phyloP scores from a whole-genome alignment of 92 coral and sea anemone species.

The Porites evermanni region DNA sequence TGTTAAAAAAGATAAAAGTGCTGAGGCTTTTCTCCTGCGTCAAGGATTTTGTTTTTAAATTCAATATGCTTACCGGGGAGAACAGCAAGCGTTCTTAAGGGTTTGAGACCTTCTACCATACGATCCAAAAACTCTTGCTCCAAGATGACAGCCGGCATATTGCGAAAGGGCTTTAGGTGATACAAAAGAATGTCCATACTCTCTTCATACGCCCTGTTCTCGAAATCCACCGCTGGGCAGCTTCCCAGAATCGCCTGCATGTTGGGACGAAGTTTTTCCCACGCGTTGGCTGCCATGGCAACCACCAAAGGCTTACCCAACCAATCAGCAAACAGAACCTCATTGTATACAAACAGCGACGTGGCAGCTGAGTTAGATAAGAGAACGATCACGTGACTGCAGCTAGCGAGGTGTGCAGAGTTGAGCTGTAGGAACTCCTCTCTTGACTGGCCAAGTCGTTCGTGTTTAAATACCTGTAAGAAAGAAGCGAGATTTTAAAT shows the following conservation, averaged over 20 bases:
- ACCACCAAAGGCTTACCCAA: constrained; percentile 76
- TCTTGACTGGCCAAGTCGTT: constrained; percentile 85
- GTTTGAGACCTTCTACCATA: constrained; percentile 85
- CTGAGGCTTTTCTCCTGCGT: no score
- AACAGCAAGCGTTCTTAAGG: constrained; percentile 63
- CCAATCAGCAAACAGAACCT: constrained; percentile 87
- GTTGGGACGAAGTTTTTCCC: constrained; percentile 73
- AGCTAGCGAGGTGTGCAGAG: constrained; percentile 67
- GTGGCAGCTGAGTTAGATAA: constrained; percentile 78
- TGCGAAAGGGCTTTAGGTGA: constrained; percentile 83
- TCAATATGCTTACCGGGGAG: constrained; percentile 54
- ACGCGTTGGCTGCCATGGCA: constrained; percentile 81
- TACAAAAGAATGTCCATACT: constrained; percentile 86
- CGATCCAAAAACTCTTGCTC: constrained; percentile 88
- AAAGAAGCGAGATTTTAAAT: background rate
- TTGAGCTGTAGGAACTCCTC: constrained; percentile 83
- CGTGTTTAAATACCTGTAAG: constrained; percentile 80
- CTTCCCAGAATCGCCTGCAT: constrained; percentile 88
- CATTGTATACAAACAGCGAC: constrained; percentile 90
- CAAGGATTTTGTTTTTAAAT: no score
- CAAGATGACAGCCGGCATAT: constrained; percentile 90
- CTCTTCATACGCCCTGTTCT: constrained; percentile 58
- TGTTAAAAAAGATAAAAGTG: no score
- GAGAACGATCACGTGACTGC: constrained; percentile 74
- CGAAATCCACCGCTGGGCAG: constrained; percentile 87